These are phyloP conservation scores for Bujurquina vittata DNA, from an alignment of 2,113 vertebrate species.

Conservation along the genomic window DNA sequence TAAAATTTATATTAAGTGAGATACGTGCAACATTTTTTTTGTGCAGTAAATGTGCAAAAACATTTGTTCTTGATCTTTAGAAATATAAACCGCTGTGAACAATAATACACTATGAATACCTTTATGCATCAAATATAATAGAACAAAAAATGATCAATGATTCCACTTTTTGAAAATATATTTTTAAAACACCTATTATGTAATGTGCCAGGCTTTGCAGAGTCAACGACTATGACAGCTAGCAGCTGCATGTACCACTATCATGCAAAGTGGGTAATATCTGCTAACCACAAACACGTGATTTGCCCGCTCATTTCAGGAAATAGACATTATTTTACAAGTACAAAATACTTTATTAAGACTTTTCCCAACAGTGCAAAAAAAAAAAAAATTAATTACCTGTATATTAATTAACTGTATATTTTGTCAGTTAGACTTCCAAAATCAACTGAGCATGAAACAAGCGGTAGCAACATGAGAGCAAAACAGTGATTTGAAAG, in stretches of 20 bases:
- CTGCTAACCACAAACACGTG: background rate
- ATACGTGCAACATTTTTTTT: background rate
- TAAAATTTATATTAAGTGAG: background rate
- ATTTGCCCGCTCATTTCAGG: background rate
- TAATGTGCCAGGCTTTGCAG: background rate
- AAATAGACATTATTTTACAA: background rate
- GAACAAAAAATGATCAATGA: background rate
- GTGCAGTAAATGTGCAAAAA: background rate
- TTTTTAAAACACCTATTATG: background rate
- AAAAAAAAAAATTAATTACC: background rate
- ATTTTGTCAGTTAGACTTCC: background rate
- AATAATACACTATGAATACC: rapidly evolving
- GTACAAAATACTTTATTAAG: background rate
- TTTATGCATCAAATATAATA: background rate
- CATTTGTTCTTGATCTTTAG: background rate
- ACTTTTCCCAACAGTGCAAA: background rate
- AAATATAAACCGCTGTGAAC: background rate
- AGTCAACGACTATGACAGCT: background rate
- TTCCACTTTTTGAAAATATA: rapidly evolving
- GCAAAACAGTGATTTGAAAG: background rate
- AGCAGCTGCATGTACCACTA: background rate
- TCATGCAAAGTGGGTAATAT: background rate
- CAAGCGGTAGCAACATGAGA: rapidly evolving
- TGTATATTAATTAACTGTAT: background rate
- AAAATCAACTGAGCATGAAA: background rate